Evolutionary conservation across 1,140 invertebrate species (phyloP).

Genomic region (Drosophila seguyi): DNA sequence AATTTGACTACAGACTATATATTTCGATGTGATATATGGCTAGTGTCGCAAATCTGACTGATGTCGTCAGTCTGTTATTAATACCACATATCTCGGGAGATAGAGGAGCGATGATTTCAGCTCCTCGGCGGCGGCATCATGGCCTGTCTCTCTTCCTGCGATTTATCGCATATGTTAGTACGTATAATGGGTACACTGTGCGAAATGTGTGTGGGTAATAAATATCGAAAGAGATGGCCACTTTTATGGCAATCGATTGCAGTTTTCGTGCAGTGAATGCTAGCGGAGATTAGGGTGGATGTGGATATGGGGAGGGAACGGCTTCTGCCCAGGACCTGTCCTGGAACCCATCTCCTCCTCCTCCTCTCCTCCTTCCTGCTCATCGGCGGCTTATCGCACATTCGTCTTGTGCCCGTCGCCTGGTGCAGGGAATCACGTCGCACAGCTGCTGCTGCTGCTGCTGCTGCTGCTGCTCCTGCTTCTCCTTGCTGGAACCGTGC

Average conservation of each 20-base stretch:
- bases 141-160: slow-evolving; percentile 16
- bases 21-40: background rate
- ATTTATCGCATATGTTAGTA: slow-evolving; percentile 30
- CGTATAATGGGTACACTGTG: slow-evolving; percentile 8
- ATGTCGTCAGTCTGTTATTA: slow-evolving; percentile 7
- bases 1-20: background rate
- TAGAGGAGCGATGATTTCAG: background rate
- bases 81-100: background rate
- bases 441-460: slow-evolving; percentile 35
- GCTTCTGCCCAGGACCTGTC: background rate
- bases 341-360: background rate
- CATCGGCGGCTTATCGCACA: slow-evolving; percentile 40
- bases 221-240: background rate
- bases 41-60: background rate
- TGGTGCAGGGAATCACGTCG: slow-evolving; percentile 27
- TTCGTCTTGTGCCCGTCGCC: slow-evolving; percentile 27
- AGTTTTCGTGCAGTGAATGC: slow-evolving; percentile 9
- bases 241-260: slow-evolving; percentile 12
- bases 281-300: background rate
- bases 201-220: slow-evolving; percentile 1
- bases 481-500: background rate
- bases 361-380: background rate
- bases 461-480: slow-evolving; percentile 2
- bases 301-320: no score
- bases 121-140: background rate